phyloP scores from a whole-genome alignment of 2,113 vertebrate genomes.

The Pachycephala philippinensis region DNA sequence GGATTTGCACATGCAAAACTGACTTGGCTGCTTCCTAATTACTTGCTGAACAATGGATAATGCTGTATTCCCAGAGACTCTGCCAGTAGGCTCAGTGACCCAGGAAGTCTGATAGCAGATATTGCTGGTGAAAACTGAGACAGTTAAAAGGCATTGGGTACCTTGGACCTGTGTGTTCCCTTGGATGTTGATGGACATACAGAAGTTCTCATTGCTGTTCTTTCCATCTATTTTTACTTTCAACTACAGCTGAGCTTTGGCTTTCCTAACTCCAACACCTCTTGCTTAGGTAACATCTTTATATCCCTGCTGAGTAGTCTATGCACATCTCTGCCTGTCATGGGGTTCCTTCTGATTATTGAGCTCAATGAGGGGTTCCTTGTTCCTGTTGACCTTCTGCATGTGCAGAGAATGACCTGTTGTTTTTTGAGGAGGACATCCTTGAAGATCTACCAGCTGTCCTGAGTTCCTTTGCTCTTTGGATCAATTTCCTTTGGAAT shows the following conservation, averaged over 20 bases:
- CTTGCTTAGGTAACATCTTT: neutral
- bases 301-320: neutral
- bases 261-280: neutral
- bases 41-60: neutral
- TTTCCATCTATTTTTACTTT: neutral
- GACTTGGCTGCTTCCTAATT: neutral
- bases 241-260: neutral
- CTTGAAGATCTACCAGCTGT: neutral
- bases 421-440: neutral
- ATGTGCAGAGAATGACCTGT: neutral
- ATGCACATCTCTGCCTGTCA: neutral
- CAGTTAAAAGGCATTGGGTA: neutral
- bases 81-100: neutral
- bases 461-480: neutral
- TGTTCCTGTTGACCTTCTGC: neutral
- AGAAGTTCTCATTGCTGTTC: neutral
- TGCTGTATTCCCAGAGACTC: neutral
- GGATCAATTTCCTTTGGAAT: neutral
- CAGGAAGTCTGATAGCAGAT: neutral
- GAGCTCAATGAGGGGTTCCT: rapidly evolving
- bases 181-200: neutral
- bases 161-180: neutral
- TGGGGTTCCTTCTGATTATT: neutral
- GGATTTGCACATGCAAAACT: neutral
- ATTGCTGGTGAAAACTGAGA: neutral